Evolutionary conservation across 2,797 vertebrate species (phyloP).

Genomic region (Arnoldichthys spilopterus): DNA sequence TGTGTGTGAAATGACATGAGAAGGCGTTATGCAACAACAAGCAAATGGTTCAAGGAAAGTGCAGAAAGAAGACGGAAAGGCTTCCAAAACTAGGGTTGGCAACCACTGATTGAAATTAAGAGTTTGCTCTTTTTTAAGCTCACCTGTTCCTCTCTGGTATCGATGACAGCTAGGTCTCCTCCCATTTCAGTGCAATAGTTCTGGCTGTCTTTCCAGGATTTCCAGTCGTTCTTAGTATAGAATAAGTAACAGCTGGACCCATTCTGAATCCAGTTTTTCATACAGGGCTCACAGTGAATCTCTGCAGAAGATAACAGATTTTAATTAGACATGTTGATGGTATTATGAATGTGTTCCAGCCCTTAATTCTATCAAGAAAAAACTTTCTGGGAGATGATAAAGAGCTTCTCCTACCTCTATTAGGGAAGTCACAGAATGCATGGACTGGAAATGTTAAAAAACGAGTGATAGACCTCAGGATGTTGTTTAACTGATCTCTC

Average conservation of each 20-base stretch:
- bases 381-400: neutral
- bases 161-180: conserved; percentile 65
- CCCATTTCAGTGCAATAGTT: rapidly evolving
- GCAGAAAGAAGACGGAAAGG: neutral
- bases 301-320: conserved; percentile 44
- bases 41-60: neutral
- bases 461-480: conserved; percentile 55
- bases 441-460: conserved; percentile 48
- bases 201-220: neutral
- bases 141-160: conserved; percentile 72
- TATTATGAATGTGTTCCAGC: neutral
- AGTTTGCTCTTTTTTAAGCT: neutral
- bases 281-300: conserved; percentile 67
- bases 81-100: too few relatives aligned
- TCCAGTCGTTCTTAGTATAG: rapidly evolving
- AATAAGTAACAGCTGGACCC: conserved; percentile 70
- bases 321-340: neutral
- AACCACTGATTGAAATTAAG: too few relatives aligned
- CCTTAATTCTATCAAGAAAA: neutral
- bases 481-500: conserved; percentile 55
- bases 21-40: neutral
- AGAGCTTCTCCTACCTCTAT: conserved; percentile 34
- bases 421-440: conserved; percentile 56
- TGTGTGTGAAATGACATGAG: neutral
- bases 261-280: conserved; percentile 64